Base-by-base conservation (phyloP, 1,140 invertebrate genomes). In the Drosophila lowei region DNA sequence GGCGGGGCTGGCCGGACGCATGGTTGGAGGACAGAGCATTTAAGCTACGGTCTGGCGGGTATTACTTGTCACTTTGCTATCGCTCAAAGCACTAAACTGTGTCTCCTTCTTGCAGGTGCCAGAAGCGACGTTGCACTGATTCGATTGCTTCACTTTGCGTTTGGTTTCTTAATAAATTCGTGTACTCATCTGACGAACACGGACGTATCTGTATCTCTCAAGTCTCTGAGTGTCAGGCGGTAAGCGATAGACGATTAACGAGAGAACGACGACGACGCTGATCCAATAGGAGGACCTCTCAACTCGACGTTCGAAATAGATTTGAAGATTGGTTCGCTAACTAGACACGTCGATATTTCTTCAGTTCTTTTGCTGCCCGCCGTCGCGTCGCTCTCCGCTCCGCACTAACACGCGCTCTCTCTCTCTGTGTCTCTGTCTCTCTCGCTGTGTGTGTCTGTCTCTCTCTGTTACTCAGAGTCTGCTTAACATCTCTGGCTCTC, bases 1-100 rank as follows among this genome's bases (percentile, higher is more conserved):
- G 93, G 94, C 72, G 93, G 94, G 88, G 92, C 93, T 80, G 92
- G 93, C 75, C 91, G 92, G 61, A 54, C 90, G 79, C 77, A 91
- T 90, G 47, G 90, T 89, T 58, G 90, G 86, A 71, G 88, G 90
- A 81, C 90, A 91, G 84, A 91, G 90, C 90, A 91, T 91, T 77
- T 88, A 78, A 65, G 55, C 44, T 50, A 44, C 34, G 48, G 34
- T 21, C 42, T 21, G 62, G 23, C 47, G 25, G 25, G 41, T 25
- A 28, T n/a, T 41, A 65, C 30, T 72, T 46, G 48, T 71, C 61
- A 56, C 52, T 68, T 54, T 42, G 50, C 42, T 61, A 47, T 57
- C 53, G 53, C 53, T 67, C 34, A 38, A 38, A 38, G 34, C 34
- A 38, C 34, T 13, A 38, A 38, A 38, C 34, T 38, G 34, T 13